These are phyloP conservation scores for Ctenopoma multispine DNA, from an alignment of 2,797 vertebrate genomes.

Conservation along the genomic window DNA sequence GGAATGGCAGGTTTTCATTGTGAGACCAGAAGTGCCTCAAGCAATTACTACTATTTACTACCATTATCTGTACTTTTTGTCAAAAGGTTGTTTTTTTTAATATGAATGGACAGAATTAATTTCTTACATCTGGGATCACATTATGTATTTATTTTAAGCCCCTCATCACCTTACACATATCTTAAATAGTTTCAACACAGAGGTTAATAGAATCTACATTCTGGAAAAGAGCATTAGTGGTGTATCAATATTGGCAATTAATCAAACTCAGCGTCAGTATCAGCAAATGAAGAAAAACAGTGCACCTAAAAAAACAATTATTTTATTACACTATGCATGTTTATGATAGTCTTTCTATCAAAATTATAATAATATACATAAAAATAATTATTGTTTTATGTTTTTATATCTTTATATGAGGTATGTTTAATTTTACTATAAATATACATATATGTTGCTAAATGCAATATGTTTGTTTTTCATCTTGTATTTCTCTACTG, in stretches of 20 bases:
- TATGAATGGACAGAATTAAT: not conserved
- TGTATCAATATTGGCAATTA: not conserved
- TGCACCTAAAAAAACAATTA: not conserved
- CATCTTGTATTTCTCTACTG: constrained; percentile 19
- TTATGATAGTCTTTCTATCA: not conserved
- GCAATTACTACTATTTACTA: not conserved
- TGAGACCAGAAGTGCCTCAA: not conserved
- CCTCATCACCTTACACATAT: constrained; percentile 6
- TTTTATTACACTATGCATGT: not conserved
- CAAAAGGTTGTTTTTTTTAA: not conserved
- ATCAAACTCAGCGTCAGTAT: not conserved
- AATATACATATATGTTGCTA: not conserved
- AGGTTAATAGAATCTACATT: not conserved
- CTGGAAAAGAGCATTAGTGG: not conserved
- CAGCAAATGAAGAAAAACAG: too few relatives aligned
- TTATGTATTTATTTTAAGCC: not conserved
- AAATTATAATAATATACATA: not conserved
- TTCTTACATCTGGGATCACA: not conserved
- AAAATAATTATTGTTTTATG: too few relatives aligned
- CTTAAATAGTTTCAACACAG: not conserved
- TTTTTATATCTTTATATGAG: too few relatives aligned
- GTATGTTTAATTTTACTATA: too few relatives aligned
- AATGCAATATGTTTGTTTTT: constrained; percentile 35
- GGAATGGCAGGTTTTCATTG: not conserved
- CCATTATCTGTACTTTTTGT: not conserved